A percentile compares a stretch with the other conserved stretches of the same genome.
Evolutionary conservation across 1,140 invertebrate species (phyloP).

Genomic region (Galleria mellonella): DNA sequence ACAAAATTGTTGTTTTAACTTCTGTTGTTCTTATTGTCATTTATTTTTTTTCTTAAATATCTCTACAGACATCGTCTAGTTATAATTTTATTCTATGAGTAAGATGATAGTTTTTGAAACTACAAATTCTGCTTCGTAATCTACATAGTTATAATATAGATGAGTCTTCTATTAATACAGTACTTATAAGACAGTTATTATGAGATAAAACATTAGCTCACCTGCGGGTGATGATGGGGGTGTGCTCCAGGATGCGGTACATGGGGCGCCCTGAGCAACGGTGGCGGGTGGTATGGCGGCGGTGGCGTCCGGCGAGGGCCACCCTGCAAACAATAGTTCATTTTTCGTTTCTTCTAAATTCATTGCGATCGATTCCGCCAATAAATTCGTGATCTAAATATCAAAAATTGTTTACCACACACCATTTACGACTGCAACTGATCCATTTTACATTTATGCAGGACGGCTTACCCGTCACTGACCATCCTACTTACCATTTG

Average conservation of each 20-base stretch:
- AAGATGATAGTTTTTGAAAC: no score
- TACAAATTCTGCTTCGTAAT: no score
- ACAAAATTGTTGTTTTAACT: no score
- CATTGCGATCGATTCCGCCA: slow-evolving; percentile 19
- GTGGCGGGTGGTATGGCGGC: slow-evolving; percentile 56
- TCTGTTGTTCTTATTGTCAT: no score
- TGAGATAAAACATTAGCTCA: neutral
- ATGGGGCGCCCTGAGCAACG: slow-evolving; percentile 53
- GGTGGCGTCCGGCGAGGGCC: slow-evolving; percentile 55
- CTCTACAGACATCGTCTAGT: no score
- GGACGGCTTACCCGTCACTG: slow-evolving; percentile 1
- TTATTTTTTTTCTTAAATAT: no score
- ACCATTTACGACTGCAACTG: no score
- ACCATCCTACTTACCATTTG: slow-evolving; percentile 3
- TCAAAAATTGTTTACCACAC: neutral
- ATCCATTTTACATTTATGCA: slow-evolving; percentile 6
- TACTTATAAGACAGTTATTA: no score
- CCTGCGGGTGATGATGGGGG: slow-evolving; percentile 65
- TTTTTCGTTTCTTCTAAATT: no score
- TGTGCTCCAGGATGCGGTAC: slow-evolving; percentile 56
- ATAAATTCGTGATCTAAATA: slow-evolving; percentile 29
- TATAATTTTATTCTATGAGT: no score
- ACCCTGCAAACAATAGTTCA: slow-evolving; percentile 35
- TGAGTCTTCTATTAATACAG: no score
- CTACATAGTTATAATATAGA: no score